Evolutionary conservation across 2,113 vertebrate species (phyloP).

Genomic region (Lophotis ruficrista): DNA sequence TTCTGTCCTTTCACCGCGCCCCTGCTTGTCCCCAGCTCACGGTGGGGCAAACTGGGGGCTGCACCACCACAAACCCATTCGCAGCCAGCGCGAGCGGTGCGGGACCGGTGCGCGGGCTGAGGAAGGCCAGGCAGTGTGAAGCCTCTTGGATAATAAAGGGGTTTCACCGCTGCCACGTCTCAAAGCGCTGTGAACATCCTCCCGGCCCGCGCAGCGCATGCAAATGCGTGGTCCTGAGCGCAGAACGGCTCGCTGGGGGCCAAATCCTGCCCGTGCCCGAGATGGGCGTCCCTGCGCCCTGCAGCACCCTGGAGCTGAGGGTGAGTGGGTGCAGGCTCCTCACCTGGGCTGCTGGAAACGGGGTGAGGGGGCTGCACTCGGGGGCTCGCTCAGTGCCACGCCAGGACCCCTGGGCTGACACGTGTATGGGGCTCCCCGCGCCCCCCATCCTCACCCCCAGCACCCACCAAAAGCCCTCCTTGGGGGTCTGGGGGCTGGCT

Average conservation of each 20-base stretch:
- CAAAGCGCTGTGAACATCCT: neutral
- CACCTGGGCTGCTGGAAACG: too few relatives aligned
- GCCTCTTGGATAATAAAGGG: neutral
- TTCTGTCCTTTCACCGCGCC: neutral
- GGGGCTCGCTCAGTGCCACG: neutral
- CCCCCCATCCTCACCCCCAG: neutral
- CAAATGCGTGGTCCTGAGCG: neutral
- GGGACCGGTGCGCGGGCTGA: accelerated
- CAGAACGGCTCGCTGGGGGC: accelerated
- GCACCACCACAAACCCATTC: accelerated
- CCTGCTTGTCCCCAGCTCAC: neutral
- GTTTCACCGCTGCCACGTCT: neutral
- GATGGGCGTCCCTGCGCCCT: neutral
- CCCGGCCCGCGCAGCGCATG: neutral
- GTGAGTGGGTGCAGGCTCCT: too few relatives aligned
- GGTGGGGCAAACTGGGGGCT: neutral
- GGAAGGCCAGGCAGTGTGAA: accelerated
- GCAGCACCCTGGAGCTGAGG: neutral
- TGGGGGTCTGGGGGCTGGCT: too few relatives aligned
- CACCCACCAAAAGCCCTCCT: neutral
- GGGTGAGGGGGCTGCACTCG: neutral
- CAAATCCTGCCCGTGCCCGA: neutral
- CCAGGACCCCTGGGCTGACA: neutral
- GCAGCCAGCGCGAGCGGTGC: neutral
- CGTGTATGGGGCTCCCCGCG: neutral